Evolutionary conservation across 2,113 vertebrate genomes (phyloP).

Genomic region (Lagenorhynchus albirostris): DNA sequence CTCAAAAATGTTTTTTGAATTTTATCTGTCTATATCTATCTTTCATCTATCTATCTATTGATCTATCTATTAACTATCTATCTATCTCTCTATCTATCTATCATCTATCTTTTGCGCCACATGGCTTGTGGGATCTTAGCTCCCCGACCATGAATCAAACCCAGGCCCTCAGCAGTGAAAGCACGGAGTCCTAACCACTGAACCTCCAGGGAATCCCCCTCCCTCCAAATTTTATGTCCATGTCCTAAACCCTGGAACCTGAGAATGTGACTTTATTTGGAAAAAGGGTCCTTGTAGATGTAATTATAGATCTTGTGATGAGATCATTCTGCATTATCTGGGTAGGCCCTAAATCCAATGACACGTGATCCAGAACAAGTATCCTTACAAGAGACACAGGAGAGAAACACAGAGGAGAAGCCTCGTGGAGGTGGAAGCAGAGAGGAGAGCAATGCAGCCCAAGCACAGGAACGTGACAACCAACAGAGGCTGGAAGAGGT

Average conservation of each 20-base stretch:
- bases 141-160: no score
- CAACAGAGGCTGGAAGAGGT: background rate
- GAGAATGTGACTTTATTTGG: background rate
- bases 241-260: background rate
- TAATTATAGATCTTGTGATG: background rate
- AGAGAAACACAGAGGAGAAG: background rate
- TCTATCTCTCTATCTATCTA: no score
- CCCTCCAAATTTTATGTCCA: background rate
- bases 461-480: background rate
- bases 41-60: no score
- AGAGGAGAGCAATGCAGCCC: background rate
- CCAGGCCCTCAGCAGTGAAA: no score
- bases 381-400: background rate
- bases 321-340: background rate
- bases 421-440: background rate
- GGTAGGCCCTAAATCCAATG: background rate
- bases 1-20: no score
- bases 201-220: no score
- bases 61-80: no score
- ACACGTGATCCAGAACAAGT: background rate
- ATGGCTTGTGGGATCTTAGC: no score
- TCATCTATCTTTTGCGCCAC: no score
- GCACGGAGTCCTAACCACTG: no score
- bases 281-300: background rate
- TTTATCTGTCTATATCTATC: no score